Evolutionary conservation across 53 echinoderm and acorn worm species (phyloP), one percentile per base, ranked within the genome.

Genomic region (Paracentrotus lividus): DNA sequence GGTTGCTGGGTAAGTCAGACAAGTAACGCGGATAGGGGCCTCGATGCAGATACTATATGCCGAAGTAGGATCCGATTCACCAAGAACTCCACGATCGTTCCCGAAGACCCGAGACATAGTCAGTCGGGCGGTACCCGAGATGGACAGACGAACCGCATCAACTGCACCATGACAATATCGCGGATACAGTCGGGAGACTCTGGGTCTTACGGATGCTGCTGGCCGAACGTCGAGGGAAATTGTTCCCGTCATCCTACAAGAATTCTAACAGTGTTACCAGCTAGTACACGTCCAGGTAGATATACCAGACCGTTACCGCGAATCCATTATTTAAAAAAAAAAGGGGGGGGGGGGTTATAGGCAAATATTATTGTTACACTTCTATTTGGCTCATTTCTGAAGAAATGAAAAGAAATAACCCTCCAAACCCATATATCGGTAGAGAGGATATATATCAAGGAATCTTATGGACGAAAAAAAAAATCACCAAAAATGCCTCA

Each of bases 131-230:
- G 29, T 49, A 85, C 85, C 4, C 85, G 85, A 44, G 51, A 85
- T 29, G 14, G 26, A 23, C 13, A 33, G 2, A 85, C 49, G 27
- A 85, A 85, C 51, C 49, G 51, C 23, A 85, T 85, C 49, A 85
- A 49, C 85, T 85, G 85, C 49, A 49, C 85, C 26, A 47, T 85
- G 85, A 49, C 85, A 29, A 85, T 85, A 85, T 51, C 9, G n/a
- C 85, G 85, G 51, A 3, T 85, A 14, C 85, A 21, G 24, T 49
- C 51, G 85, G 31, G 49, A 27, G 85, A 85, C 51, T 85, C 85
- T 27, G 85, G 85, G 29, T 29, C 13, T 13, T 85, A 85, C 85
- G 85, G 85, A 9, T 85, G 85, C 51, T 85, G 85, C 51, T 85
- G 85, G 85, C 49, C 85, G 27, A 29, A 9, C 10, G 51, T 31